phyloP scores from a whole-genome alignment of 2,888 invertebrate species.

The Eumacrocentrus americanus region DNA sequence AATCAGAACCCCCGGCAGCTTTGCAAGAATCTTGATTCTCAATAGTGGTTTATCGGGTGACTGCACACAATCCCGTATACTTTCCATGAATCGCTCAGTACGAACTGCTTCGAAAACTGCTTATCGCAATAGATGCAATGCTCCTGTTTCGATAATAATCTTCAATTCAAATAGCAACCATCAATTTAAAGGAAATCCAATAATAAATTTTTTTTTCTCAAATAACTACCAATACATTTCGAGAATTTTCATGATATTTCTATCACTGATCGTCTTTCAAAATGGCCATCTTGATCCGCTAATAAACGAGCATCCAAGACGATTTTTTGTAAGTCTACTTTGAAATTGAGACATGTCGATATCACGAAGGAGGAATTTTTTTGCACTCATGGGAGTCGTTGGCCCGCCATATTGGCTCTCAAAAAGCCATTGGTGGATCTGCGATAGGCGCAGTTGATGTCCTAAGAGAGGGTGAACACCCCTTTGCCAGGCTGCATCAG shows the following conservation, averaged over 20 bases:
- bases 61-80: constrained; percentile 20
- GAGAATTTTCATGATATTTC: neutral
- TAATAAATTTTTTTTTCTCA: neutral
- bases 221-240: no score
- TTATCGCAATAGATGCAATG: constrained; percentile 11
- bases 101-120: constrained; percentile 9
- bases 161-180: neutral
- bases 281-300: no score
- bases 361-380: neutral
- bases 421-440: constrained; percentile 14
- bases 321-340: neutral
- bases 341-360: constrained; percentile 4
- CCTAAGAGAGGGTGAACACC: constrained; percentile 5
- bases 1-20: constrained; percentile 16
- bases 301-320: neutral
- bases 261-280: neutral
- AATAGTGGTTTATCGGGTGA: constrained; percentile 23
- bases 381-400: constrained; percentile 7
- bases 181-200: neutral
- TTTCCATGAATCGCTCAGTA: constrained; percentile 7
- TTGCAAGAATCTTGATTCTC: constrained; percentile 18
- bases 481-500: constrained; percentile 1
- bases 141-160: constrained; percentile 8
- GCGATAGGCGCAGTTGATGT: constrained; percentile 9
- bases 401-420: constrained; percentile 13